Evolutionary conservation across 2,888 invertebrate species (phyloP), one percentile per base, ranked within the genome.

Genomic region (Fragum whitleyi): DNA sequence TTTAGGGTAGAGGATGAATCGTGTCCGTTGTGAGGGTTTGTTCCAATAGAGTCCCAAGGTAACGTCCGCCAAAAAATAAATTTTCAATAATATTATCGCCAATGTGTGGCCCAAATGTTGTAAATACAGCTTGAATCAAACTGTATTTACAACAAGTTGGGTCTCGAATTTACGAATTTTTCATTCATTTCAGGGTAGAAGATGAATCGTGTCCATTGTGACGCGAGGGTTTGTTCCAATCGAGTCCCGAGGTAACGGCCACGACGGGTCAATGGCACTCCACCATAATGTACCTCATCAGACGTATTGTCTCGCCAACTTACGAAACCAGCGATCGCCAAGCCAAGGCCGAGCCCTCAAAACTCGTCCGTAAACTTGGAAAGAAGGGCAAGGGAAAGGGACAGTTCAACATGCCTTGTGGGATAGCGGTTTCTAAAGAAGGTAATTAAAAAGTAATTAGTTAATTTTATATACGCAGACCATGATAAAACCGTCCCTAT

Each of bases 341-440:
- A 73, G 72, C 77, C 57, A 72, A 86, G 74, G 77, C 83, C 42
- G 87, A 87, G 51, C 67, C 78, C 23, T 85, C 86, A 47, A 91
- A 92, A 74, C 88, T 92, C n/a, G 84, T 91, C 68, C 77, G 89
- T 29, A 87, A 81, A 74, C 80, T 92, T 29, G 93, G 93, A 26
- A 87, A 85, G 59, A 83, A 88, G 42, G 92, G 93, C 11, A 86
- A 82, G 32, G 87, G 87, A 23, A 89, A 90, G 69, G 90, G 91
- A 0, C 88, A 91, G 70, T 92, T 93, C 74, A 89, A 92, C 53
- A 90, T 88, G 86, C 93, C 93, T 0, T 89, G 89, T 57, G 92
- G 92, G 3, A 88, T 93, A 21, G 89, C 92, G 5, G 86, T 91
- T 2, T 89, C 92, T 1, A 89, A 89, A 79, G 76, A 90, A 86